phyloP scores from a whole-genome alignment of 1,140 invertebrate species.

The Fopius arisanus region DNA sequence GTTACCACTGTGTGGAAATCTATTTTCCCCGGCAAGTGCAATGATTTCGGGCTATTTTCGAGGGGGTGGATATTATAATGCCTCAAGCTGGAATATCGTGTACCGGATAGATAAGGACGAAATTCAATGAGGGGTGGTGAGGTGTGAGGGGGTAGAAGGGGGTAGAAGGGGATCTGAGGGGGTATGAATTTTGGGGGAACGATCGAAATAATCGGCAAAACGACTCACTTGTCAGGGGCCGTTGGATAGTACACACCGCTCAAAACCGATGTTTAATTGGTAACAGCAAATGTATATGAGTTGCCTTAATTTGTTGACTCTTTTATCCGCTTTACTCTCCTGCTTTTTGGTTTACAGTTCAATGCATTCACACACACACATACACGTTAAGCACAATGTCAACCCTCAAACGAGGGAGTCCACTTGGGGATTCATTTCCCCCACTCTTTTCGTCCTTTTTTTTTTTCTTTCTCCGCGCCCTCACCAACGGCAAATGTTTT shows the following conservation, averaged over 20 bases:
- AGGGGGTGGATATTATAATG: constrained; percentile 9
- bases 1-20: constrained; percentile 18
- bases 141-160: constrained; percentile 20
- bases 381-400: constrained; percentile 19
- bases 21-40: background rate
- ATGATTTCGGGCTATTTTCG: background rate
- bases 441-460: constrained; percentile 2
- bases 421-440: constrained; percentile 23
- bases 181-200: background rate
- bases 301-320: background rate
- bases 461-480: constrained; percentile 17
- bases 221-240: constrained; percentile 27
- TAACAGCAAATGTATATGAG: background rate
- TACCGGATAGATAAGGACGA: background rate
- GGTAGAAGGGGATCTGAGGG: background rate
- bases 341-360: background rate
- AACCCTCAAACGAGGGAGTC: constrained; percentile 34
- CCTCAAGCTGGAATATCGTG: background rate
- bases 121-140: constrained; percentile 9
- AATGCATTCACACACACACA: background rate
- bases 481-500: constrained; percentile 18
- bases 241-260: constrained; percentile 26
- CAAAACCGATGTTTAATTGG: background rate
- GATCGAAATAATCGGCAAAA: constrained; percentile 10
- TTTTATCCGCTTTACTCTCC: background rate